Base-by-base conservation (phyloP, 2,888 invertebrate species). In the Saturnia japonica region DNA sequence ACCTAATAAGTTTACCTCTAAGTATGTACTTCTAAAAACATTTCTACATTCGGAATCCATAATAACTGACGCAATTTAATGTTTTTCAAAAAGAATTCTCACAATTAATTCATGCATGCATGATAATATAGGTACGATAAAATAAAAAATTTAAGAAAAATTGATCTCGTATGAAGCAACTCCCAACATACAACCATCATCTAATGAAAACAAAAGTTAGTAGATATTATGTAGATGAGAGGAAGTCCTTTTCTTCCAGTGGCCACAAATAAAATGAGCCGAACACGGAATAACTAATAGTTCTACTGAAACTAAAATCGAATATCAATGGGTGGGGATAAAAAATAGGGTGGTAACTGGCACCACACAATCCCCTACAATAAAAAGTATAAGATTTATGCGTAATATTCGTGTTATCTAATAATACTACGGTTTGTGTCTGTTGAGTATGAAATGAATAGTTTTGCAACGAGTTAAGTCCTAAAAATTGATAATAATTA, bases 331-430 rank as follows among this genome's bases (percentile, higher is more conserved):
- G 90, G 91, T 83, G 87, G 84, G 85, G 78, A 82, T 82, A 82
- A 80, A 84, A 86, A 87, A 88, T 87, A 82, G 82, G 81, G 92
- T 92, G 90, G 64, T 22, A 40, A 64, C 64, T 88, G 91, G 91
- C 82, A 82, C 86, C 86, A 82, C 78, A 79, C 80, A 78, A 60
- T 76, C 82, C 89, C 87, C 91, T 91, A 88, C 75, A 87, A 90
- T 87, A 91, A 91, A 89, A 91, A 91, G 91, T 85, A n/a, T 77
- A 87, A 89, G 91, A 93, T 93, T 93, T 92, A 93, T 92, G 87
- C 85, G 83, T 84, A 76, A 85, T 82, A 77, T 78, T 73, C 82
- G 79, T 80, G 78, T 82, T 83, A 83, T 80, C 83, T 87, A 85
- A 86, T 86, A 84, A 80, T 82, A 84, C 84, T 78, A 79, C 67